These are phyloP conservation scores for Mus pahari DNA, from an alignment of 2,113 vertebrate species.

Conservation along the genomic window DNA sequence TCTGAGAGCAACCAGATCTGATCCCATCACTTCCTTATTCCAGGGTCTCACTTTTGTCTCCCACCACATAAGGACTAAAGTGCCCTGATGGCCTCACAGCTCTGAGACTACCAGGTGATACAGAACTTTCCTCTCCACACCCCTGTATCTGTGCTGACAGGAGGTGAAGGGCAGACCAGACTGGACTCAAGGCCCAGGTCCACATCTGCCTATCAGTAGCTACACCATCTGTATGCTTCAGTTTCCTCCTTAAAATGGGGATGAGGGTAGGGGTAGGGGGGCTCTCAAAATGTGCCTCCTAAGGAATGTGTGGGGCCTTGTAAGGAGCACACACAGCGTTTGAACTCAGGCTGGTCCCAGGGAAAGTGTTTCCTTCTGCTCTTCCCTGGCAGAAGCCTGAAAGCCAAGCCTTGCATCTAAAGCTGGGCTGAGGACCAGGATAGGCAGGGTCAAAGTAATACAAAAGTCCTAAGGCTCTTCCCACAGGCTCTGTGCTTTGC, in stretches of 20 bases:
- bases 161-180: neutral
- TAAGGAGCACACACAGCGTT: neutral
- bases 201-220: neutral
- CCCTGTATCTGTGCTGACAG: neutral
- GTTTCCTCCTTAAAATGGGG: neutral
- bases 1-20: neutral
- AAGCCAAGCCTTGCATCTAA: neutral
- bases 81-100: neutral
- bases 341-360: neutral
- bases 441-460: conserved; percentile 21
- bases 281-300: neutral
- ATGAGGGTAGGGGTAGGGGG: no score
- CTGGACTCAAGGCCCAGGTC: neutral
- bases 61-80: neutral
- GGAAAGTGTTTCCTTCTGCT: neutral
- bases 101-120: neutral
- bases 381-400: neutral
- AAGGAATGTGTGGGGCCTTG: neutral
- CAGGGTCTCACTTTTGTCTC: neutral
- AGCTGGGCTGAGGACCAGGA: neutral
- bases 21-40: neutral
- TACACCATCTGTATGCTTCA: neutral
- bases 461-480: conserved; percentile 42
- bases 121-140: neutral
- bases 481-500: neutral